Base-by-base conservation (phyloP, 2,888 invertebrate genomes). In the Sphaerophoria taeniata region DNA sequence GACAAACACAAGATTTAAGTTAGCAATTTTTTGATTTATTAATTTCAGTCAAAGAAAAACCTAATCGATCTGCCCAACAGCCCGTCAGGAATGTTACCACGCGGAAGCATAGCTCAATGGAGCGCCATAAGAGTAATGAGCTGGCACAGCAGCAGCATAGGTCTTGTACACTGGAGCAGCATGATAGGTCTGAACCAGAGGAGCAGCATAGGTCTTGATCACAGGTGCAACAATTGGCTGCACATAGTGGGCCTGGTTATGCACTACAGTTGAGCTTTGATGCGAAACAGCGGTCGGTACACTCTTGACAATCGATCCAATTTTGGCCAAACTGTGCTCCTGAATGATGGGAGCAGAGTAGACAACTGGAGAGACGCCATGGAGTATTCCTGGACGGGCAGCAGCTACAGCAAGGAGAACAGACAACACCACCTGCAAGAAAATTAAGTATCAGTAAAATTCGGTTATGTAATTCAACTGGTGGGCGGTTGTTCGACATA, bases 211-310 rank as follows among this genome's bases (percentile, higher is more conserved):
- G 67, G 89, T 89, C 86, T 89, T 90, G n/a, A 90, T 45, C 0
- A 90, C 80, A 16, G 90, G 90, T 24, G 90, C 88, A 33, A 90
- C 88, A 34, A 89, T 88, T 4, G 90, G 90, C 12, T 90, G 88
- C 14, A 91, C 89, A 49, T 89, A 88, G 78, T 91, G 90, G 0
- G 90, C 91, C 7, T 89, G 88, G 78, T 90, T 91, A 85, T 92
- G 93, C 31, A 93, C 91, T 87, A 94, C 93, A 43, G 93, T 89
- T 12, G 93, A 92, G 79, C 93, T 93, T 88, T 94, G 94, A 47
- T 85, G 85, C 2, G 85, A 81, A 0, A 94, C 93, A 0, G 94
- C 92, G 7, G 93, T 93, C 0, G 94, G 94, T 43, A 93, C 87
- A 55, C 88, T 88, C 86, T 90, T 90, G 14, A 90, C 89, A 67